Evolutionary conservation across 2,797 vertebrate species (phyloP), one percentile per base, ranked within the genome.

Genomic region (Intellagama lesueurii): DNA sequence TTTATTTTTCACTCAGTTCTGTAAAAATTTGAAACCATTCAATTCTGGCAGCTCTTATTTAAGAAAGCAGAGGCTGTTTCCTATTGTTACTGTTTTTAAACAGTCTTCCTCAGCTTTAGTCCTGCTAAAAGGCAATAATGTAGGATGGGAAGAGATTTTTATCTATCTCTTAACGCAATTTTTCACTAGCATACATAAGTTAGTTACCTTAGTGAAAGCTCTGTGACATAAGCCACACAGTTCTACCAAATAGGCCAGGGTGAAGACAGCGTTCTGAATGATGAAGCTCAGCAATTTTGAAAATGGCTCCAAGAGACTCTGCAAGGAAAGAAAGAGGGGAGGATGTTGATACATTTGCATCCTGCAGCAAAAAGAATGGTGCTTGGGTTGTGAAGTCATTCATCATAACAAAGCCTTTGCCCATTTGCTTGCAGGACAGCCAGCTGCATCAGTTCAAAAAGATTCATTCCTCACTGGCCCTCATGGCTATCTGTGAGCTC

Each of bases 291-390:
- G 96, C 79, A 99, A 96, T 93, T 99, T 99, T 93, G 99, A 99
- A 95, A 99, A 99, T 7, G 99, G 98, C 92, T 99, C 99, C 97
- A 99, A 96, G 92, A 99, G 98, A 96, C 98, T 99, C 99, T 99
- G 97, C 24, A 97, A 96, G 72, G 77, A 95, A 79, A 96, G 82
- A 35, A 66, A 86, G 5, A 85, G 14, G 16, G 64, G 12, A 7
- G 89, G 87, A 69, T 47, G 93, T 90, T 84, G 76, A 73, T 86
- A 94, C 92, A 94, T 92, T 79, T 95, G 7, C 79, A 90, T 92
- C 75, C 60, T 78, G 92, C 88, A 90, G 75, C 82, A 52, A 81
- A 93, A 94, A 60, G 87, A 94, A 94, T 88, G 84, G 24, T 72
- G 89, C 92, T 93, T 75, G 87, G 92, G 1, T 66, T 88, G 88